These are phyloP conservation scores for Hippopotamyrus pictus DNA, from an alignment of 2,797 vertebrate species.

Conservation along the genomic window DNA sequence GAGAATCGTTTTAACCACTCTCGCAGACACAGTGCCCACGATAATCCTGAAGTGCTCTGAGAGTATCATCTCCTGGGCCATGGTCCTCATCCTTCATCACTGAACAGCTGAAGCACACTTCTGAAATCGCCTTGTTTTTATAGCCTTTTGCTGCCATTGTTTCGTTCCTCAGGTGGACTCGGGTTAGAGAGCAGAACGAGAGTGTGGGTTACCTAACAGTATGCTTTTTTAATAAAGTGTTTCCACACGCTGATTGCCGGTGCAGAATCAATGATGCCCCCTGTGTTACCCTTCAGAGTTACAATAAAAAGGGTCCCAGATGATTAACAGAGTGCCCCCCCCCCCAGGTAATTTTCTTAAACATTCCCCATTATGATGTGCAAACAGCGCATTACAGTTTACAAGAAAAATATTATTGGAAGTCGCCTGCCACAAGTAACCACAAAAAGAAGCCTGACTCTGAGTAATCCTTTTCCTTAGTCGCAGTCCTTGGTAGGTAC, in stretches of 20 bases:
- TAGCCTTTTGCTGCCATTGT: constrained; percentile 40
- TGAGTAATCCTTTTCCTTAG: not conserved
- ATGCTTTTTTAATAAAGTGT: constrained; percentile 27
- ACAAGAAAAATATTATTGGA: not conserved
- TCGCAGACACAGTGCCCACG: not conserved
- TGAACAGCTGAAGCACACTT: constrained; percentile 28
- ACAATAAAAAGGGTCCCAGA: not conserved
- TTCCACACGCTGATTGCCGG: not conserved
- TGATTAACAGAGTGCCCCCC: not conserved
- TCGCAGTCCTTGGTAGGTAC: not conserved
- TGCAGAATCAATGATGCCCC: constrained; percentile 18
- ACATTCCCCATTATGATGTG: not conserved
- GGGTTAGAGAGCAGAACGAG: constrained; percentile 1
- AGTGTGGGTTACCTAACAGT: constrained; percentile 38
- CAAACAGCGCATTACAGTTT: not conserved
- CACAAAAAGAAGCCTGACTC: not conserved
- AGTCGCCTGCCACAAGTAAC: not conserved
- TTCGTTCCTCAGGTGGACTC: constrained; percentile 27
- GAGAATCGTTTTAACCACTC: not conserved
- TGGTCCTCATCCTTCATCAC: constrained; percentile 29
- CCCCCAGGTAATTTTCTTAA: not conserved
- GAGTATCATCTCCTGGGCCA: constrained; percentile 20
- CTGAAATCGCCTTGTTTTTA: constrained; percentile 30
- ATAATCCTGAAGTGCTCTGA: constrained; percentile 13
- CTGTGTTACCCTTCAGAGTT: constrained; percentile 23